These are phyloP conservation scores for Sternotherus odoratus DNA, from an alignment of 2,797 vertebrate genomes.

Conservation along the genomic window DNA sequence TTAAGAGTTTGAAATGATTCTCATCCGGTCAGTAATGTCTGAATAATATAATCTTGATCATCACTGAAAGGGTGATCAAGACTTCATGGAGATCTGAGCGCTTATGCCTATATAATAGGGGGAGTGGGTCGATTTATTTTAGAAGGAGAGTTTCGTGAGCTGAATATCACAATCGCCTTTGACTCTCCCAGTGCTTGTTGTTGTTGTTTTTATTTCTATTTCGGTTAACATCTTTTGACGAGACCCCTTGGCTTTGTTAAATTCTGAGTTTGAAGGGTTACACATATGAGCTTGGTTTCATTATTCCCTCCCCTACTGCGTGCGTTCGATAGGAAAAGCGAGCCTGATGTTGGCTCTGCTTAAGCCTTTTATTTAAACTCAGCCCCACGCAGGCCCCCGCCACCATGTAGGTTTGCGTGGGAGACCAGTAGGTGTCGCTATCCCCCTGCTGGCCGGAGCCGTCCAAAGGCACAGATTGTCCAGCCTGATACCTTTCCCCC, in stretches of 20 bases:
- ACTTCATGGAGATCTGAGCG: neutral
- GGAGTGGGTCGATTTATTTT: neutral
- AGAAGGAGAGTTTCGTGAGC: neutral
- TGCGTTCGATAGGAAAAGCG: neutral
- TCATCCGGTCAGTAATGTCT: neutral
- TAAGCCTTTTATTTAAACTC: neutral
- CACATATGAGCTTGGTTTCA: neutral
- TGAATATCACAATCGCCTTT: neutral
- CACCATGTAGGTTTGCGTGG: neutral
- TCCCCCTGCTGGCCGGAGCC: slow-evolving; percentile 65
- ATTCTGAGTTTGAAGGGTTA: neutral
- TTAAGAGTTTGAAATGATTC: neutral
- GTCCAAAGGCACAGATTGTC: slow-evolving; percentile 22
- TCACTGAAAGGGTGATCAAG: neutral
- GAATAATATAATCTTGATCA: neutral
- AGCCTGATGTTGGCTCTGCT: neutral
- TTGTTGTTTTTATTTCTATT: neutral
- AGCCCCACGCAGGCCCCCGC: neutral
- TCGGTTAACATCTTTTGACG: neutral
- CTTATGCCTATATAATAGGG: neutral
- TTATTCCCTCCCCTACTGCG: neutral
- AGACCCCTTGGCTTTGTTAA: neutral
- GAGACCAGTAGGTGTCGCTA: slow-evolving; percentile 79
- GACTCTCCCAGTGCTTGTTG: neutral
- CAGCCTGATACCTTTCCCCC: neutral